A percentile compares a stretch with the other conserved stretches of the same genome.
Evolutionary conservation across 2,113 vertebrate genomes (phyloP).

Genomic region (Paradisaea rubra): DNA sequence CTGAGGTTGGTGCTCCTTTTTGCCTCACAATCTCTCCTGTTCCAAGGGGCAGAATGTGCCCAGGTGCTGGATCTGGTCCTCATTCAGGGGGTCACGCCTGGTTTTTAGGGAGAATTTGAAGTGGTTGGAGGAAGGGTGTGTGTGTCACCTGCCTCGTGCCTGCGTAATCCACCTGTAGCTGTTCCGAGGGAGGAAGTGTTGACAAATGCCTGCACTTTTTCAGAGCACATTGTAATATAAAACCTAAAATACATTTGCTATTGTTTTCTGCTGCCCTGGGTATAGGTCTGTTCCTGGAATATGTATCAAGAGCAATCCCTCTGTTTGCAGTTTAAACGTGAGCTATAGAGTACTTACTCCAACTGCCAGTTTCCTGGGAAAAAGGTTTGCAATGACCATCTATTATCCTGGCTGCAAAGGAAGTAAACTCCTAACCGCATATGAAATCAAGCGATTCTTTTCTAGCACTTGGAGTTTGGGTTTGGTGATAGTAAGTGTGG

Average conservation of each 20-base stretch:
- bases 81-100: not conserved
- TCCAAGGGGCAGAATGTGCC: not conserved
- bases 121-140: not conserved
- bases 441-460: conserved; percentile 8
- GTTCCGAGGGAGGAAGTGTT: not conserved
- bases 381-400: conserved; percentile 14
- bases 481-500: conserved; percentile 44
- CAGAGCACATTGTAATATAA: not conserved
- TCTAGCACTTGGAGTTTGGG: conserved; percentile 2
- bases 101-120: not conserved
- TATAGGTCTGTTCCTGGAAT: conserved; percentile 8
- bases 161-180: not conserved
- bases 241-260: not conserved
- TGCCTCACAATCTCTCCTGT: not conserved
- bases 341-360: not conserved
- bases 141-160: not conserved
- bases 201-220: not conserved
- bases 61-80: not conserved
- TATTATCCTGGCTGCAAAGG: conserved; percentile 2
- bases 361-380: conserved; percentile 29
- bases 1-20: not conserved
- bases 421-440: not conserved
- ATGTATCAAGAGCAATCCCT: not conserved
- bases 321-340: conserved; percentile 17
- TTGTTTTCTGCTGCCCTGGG: conserved; percentile 3